phyloP scores from a whole-genome alignment of 2,888 invertebrate species.

The Elmis aenea region DNA sequence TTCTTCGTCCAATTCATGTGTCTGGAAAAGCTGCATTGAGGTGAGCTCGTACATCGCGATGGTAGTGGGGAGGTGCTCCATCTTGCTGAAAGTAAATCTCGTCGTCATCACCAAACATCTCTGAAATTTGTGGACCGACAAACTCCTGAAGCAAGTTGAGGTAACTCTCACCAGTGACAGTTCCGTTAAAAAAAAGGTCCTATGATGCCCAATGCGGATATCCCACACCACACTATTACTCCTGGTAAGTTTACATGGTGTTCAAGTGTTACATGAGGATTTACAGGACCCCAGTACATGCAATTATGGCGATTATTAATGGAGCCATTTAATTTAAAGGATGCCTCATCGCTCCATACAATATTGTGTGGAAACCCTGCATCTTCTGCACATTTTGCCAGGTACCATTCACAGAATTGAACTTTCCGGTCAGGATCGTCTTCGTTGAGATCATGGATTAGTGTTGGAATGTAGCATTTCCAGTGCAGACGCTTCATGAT shows the following conservation, averaged over 20 bases:
- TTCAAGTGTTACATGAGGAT: not conserved
- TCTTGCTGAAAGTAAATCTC: constrained; percentile 5
- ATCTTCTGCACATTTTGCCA: constrained; percentile 2
- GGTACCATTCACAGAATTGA: not conserved
- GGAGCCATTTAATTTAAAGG: constrained; percentile 2
- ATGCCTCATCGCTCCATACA: not conserved
- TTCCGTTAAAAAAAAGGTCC: constrained; percentile 4
- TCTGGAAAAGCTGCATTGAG: too few relatives aligned
- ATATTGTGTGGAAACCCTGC: not conserved
- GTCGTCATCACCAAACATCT: constrained; percentile 4
- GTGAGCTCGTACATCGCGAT: too few relatives aligned
- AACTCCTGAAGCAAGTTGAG: constrained; percentile 2
- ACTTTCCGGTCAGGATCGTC: too few relatives aligned
- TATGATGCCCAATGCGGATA: constrained; percentile 4
- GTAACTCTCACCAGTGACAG: constrained; percentile 1
- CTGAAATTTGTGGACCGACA: constrained; percentile 3
- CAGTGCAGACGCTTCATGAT: too few relatives aligned
- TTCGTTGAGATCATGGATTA: too few relatives aligned
- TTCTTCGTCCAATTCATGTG: too few relatives aligned
- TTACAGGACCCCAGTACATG: not conserved
- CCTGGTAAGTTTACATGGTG: constrained; percentile 2
- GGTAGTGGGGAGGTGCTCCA: constrained; percentile 6
- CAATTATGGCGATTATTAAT: not conserved
- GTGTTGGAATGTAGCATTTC: too few relatives aligned
- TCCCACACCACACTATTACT: constrained; percentile 4